Evolutionary conservation across 2,113 vertebrate genomes (phyloP), one percentile per base, ranked within the genome.

Genomic region (Scomber scombrus): DNA sequence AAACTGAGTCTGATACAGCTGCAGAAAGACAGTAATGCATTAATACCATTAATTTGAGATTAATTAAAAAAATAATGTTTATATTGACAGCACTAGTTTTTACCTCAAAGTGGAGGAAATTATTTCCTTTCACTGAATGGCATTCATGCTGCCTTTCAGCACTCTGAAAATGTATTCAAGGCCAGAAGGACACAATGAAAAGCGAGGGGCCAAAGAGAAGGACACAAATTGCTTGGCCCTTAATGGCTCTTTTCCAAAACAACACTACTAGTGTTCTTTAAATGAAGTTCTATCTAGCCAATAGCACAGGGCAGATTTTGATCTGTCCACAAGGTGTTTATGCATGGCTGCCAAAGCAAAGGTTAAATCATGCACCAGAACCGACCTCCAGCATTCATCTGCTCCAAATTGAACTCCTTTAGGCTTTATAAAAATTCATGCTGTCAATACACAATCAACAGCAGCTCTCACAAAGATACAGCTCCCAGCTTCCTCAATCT

Each of bases 391-490:
- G 58, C n/a, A 12, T 74, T 70, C 26, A 61, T 71, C 11, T 31
- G 47, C 64, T 70, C 14, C 47, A 46, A 23, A 73, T 86, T 50
- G 31, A 77, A 57, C 85, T 82, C 79, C 49, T 89, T 71, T 11
- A 80, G 79, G 80, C 67, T 74, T 84, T 68, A 69, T 75, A 78
- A 68, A 91, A 86, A 89, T 75, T 65, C 73, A 83, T 60, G 88
- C 81, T 88, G 83, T 68, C 79, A 65, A 71, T 60, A 80, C 74
- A 89, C 86, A 87, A 91, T 85, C 80, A 89, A 86, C 75, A 85
- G 61, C 67, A 80, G 34, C 69, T 71, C 50, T 57, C 50, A 65
- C 52, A 67, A 75, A 79, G 72, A 84, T 18, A 12, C 63, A 62
- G 47, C 62, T 79, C 67, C 56, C 19, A 19, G 68, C 49, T 84